phyloP scores from a whole-genome alignment of 2,113 vertebrate species.

The Syrmaticus mikado region DNA sequence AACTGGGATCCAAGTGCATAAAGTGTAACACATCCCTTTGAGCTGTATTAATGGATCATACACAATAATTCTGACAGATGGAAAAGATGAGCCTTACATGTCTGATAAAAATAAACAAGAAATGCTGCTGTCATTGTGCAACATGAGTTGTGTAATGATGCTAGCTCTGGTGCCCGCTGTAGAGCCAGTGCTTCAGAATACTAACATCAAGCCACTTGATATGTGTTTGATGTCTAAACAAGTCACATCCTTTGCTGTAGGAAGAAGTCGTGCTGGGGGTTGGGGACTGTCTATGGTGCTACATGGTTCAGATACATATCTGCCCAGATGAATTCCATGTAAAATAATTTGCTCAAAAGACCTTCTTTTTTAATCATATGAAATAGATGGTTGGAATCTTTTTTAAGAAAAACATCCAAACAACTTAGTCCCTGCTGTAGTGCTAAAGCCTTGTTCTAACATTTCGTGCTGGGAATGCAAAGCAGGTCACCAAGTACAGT shows the following conservation, averaged over 20 bases:
- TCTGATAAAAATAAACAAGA: slow-evolving; percentile 64
- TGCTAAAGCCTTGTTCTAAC: slow-evolving; percentile 66
- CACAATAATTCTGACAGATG: slow-evolving; percentile 48
- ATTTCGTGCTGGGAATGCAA: slow-evolving; percentile 72
- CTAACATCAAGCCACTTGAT: slow-evolving; percentile 60
- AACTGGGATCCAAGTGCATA: slow-evolving; percentile 6
- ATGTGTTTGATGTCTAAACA: slow-evolving; percentile 45
- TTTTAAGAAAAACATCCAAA: not conserved
- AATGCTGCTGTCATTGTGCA: not conserved
- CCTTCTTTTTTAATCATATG: not conserved
- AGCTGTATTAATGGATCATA: slow-evolving; percentile 30
- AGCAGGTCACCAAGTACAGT: slow-evolving; percentile 65
- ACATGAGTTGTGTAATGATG: slow-evolving; percentile 25
- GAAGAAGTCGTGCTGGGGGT: slow-evolving; percentile 11
- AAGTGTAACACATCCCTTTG: not conserved
- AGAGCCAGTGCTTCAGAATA: slow-evolving; percentile 37
- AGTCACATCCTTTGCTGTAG: slow-evolving; percentile 29
- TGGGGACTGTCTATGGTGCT: not conserved
- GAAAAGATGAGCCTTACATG: slow-evolving; percentile 66
- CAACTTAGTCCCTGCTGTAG: slow-evolving; percentile 31
- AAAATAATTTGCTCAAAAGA: not conserved
- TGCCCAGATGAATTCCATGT: not conserved
- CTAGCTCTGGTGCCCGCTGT: slow-evolving; percentile 1
- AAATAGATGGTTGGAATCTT: not conserved
- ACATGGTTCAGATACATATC: slow-evolving; percentile 37